Evolutionary conservation across 2,113 vertebrate species (phyloP), one percentile per base, ranked within the genome.

Genomic region (Phrynosoma blainvillii): DNA sequence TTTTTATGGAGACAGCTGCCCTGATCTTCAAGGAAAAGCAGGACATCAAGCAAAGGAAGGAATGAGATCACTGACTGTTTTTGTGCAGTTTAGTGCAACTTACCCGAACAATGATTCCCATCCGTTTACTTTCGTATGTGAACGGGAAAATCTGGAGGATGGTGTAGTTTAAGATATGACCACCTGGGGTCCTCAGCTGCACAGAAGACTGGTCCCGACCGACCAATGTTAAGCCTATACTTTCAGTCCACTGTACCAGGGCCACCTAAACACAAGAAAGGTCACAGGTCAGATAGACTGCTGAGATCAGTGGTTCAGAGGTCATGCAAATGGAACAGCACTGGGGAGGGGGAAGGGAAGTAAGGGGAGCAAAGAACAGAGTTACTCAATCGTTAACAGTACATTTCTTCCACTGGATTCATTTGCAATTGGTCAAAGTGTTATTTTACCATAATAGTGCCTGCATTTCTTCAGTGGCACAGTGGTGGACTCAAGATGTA

Each of bases 161-260:
- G 89, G 97, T 99, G 97, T 99, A 99, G 96, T 98, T 99, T 96
- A 99, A 95, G 56, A 99, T 99, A 96, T 99, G 99, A 88, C 98
- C 98, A 91, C 98, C 98, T 94, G 99, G 99, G 93, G 98, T 99
- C 98, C 99, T 98, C 97, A 99, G 98, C 96, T 99, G 99, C 97
- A 99, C 95, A 74, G 98, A 98, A 79, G 98, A 98, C 93, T 99
- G 98, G 95, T 99, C 98, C 74, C 99, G 96, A 89, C 98, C 99
- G 71, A 99, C 99, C 89, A 99, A 97, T 0, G 99, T 99, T n/a
- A 99, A 92, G 1, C 99, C 98, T 11, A 99, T 98, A 0, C 98
- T 99, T 93, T 99, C 99, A 0, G 99, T 99, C 99, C 99, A 99
- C 97, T 99, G 98, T 36, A 99, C 99, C 93, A 99, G 96, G 87